Percentiles rank a stretch among this genome's conserved stretches.
phyloP scores from a whole-genome alignment of 2,888 invertebrate genomes.

The Nymphalis urticae region DNA sequence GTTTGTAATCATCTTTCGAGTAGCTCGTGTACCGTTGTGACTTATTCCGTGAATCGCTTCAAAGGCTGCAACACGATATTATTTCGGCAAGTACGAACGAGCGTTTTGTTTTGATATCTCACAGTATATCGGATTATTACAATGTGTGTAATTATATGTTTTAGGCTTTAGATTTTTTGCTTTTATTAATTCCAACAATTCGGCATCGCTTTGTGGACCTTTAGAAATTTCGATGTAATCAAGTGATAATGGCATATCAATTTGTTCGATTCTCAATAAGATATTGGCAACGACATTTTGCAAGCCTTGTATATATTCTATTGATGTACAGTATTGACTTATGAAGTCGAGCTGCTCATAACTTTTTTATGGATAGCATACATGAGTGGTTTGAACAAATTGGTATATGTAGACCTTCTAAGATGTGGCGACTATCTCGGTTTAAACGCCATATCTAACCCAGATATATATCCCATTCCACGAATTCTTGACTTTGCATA shows the following conservation, averaged over 20 bases:
- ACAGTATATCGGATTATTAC: conserved; percentile 14
- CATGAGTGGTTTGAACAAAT: too few species aligned
- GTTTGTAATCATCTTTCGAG: conserved; percentile 20
- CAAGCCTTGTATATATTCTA: conserved; percentile 16
- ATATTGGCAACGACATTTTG: conserved; percentile 29
- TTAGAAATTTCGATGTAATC: conserved; percentile 16
- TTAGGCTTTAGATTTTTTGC: conserved; percentile 15
- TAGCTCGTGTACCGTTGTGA: conserved; percentile 28
- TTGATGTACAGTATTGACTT: conserved; percentile 18
- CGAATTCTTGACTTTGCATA: too few species aligned
- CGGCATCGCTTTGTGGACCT: conserved; percentile 22
- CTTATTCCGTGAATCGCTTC: conserved; percentile 26
- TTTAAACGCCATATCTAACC: too few species aligned
- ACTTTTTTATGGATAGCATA: too few species aligned
- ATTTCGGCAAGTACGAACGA: conserved; percentile 19
- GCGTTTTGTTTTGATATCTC: conserved; percentile 19
- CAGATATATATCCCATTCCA: too few species aligned
- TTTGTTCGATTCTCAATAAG: conserved; percentile 11
- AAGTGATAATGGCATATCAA: conserved; percentile 28
- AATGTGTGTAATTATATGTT: conserved; percentile 6
- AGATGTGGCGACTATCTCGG: too few species aligned
- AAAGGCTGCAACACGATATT: conserved; percentile 24
- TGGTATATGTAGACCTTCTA: too few species aligned
- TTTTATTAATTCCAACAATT: conserved; percentile 17
- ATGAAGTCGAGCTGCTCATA: conserved; percentile 9